Evolutionary conservation across 2,888 invertebrate species (phyloP).

Genomic region (Clusia tigrina): DNA sequence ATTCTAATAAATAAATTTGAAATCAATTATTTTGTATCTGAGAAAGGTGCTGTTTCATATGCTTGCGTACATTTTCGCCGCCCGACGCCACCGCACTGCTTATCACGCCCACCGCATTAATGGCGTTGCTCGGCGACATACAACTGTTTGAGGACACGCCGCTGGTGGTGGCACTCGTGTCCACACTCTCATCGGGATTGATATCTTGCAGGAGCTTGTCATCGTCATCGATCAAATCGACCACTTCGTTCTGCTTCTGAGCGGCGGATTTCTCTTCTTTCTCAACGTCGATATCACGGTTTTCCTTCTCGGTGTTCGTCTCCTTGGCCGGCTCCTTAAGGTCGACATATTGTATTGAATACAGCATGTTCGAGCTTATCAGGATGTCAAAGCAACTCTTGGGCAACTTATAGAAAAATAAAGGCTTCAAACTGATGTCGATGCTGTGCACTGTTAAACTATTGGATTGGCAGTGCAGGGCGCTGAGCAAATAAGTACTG

Average conservation of each 20-base stretch:
- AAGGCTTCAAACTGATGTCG: slow-evolving; percentile 72
- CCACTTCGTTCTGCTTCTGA: slow-evolving; percentile 32
- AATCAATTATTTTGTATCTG: background rate
- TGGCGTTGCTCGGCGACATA: slow-evolving; percentile 48
- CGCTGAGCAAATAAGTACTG: slow-evolving; percentile 62
- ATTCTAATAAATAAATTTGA: slow-evolving; percentile 44
- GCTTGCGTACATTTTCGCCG: slow-evolving; percentile 56
- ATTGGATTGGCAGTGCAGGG: slow-evolving; percentile 60
- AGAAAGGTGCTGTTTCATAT: background rate
- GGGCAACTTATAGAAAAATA: slow-evolving; percentile 76
- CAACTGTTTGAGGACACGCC: slow-evolving; percentile 42
- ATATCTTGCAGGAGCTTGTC: background rate
- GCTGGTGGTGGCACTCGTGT: slow-evolving; percentile 40
- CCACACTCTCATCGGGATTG: slow-evolving; percentile 14
- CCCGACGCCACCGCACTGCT: slow-evolving; percentile 63
- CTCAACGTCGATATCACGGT: slow-evolving; percentile 46
- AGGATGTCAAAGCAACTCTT: slow-evolving; percentile 70
- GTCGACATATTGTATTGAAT: slow-evolving; percentile 67
- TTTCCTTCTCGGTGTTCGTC: slow-evolving; percentile 48
- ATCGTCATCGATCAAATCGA: slow-evolving; percentile 5
- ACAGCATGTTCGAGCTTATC: slow-evolving; percentile 75
- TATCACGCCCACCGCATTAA: slow-evolving; percentile 62
- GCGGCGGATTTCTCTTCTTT: slow-evolving; percentile 40
- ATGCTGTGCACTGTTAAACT: slow-evolving; percentile 70
- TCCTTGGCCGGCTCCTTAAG: slow-evolving; percentile 37